Evolutionary conservation across 2,888 invertebrate species (phyloP).

Genomic region (Ferrisia virgata): DNA sequence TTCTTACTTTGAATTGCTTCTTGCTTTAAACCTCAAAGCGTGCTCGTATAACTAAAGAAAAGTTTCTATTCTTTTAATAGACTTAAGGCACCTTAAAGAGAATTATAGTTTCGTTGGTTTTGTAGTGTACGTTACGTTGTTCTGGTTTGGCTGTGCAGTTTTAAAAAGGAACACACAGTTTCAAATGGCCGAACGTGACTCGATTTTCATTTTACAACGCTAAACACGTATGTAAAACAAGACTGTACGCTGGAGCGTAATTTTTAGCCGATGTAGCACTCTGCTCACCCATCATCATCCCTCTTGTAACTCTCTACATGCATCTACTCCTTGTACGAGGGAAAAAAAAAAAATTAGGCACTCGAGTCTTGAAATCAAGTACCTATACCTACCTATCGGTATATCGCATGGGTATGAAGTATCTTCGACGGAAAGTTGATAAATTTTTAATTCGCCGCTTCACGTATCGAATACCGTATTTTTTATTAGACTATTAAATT

Average conservation of each 20-base stretch:
- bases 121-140: no score
- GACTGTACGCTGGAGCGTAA: neutral
- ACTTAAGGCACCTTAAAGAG: constrained; percentile 33
- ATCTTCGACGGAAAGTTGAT: neutral
- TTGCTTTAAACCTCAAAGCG: constrained; percentile 29
- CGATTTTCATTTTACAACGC: neutral
- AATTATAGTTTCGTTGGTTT: constrained; percentile 26
- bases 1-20: constrained; percentile 30
- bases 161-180: neutral
- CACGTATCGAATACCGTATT: neutral
- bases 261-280: neutral
- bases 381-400: neutral
- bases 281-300: neutral
- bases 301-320: neutral
- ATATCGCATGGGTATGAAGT: neutral
- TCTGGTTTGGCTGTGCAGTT: neutral
- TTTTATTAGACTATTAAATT: no score
- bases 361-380: neutral
- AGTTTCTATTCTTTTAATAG: constrained; percentile 29
- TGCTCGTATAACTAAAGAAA: constrained; percentile 25
- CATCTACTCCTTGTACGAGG: neutral
- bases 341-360: neutral
- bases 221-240: constrained; percentile 24
- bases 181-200: constrained; percentile 31
- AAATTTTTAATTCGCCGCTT: neutral